A percentile compares a stretch with the other conserved stretches of the same genome.
Conservation (phyloP, 2,888 invertebrate species). For the Dugesia japonica region DNA sequence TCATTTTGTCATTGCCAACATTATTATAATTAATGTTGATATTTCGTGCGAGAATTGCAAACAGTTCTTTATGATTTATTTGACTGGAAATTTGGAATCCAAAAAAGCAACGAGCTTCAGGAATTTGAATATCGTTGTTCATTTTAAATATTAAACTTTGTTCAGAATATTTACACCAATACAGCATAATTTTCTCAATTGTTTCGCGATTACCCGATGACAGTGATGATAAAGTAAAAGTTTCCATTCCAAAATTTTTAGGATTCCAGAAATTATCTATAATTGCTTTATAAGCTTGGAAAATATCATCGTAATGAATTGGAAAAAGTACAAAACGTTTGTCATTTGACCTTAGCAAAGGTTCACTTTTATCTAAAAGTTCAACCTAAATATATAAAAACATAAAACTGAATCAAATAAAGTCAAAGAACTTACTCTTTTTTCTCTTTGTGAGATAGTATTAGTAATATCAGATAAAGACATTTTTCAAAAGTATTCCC, state of each 20-base stretch:
- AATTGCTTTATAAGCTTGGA: constrained; percentile 94
- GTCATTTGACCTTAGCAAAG: background rate
- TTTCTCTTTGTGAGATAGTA: too few relatives aligned
- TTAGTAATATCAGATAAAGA: too few relatives aligned
- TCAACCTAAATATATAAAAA: background rate
- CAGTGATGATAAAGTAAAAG: constrained; percentile 66
- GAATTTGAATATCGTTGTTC: constrained; percentile 66
- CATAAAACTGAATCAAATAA: too few relatives aligned
- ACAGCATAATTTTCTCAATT: constrained; percentile 88
- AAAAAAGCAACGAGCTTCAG: constrained; percentile 93
- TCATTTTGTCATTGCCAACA: too few relatives aligned
- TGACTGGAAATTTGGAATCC: constrained; percentile 98
- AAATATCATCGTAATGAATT: constrained; percentile 84
- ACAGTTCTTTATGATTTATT: constrained; percentile 62
- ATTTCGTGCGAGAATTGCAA: background rate
- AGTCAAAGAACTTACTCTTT: too few relatives aligned
- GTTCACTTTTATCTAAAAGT: background rate
- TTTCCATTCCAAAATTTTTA: constrained; percentile 86
- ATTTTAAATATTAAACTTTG: background rate
- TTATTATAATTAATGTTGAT: background rate
- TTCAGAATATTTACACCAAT: constrained; percentile 62
- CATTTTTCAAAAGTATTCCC: too few relatives aligned
- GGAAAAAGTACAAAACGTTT: constrained; percentile 68
- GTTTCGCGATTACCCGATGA: constrained; percentile 76
- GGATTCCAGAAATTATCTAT: constrained; percentile 98